These are phyloP conservation scores for Aelia acuminata DNA, from an alignment of 2,888 invertebrate genomes.

Conservation along the genomic window DNA sequence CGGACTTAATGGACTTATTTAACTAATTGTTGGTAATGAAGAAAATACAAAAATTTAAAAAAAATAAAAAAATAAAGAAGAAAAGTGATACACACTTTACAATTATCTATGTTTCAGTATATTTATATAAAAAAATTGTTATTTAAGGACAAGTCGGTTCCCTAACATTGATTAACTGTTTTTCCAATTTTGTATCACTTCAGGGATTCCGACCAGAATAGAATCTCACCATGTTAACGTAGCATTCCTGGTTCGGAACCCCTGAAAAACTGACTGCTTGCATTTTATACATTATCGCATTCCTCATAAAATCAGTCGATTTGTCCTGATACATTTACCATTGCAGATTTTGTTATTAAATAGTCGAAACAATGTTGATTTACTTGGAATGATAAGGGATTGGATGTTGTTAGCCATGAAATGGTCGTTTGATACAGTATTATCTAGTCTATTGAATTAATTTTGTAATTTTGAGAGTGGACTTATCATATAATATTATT, in stretches of 20 bases:
- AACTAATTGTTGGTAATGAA: slow-evolving; percentile 59
- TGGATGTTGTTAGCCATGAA: slow-evolving; percentile 57
- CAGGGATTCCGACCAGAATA: slow-evolving; percentile 22
- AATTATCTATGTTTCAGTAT: slow-evolving; percentile 39
- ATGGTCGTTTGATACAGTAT: slow-evolving; percentile 64
- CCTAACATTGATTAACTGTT: slow-evolving; percentile 20
- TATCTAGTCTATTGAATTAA: slow-evolving; percentile 65
- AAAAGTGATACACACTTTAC: slow-evolving; percentile 23
- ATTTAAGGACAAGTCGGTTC: neutral
- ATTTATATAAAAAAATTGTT: neutral
- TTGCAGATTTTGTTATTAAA: slow-evolving; percentile 5
- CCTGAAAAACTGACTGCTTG: slow-evolving; percentile 37
- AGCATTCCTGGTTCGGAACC: slow-evolving; percentile 59
- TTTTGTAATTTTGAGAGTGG: slow-evolving; percentile 61
- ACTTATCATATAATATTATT: slow-evolving; percentile 50
- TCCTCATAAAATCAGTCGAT: slow-evolving; percentile 36
- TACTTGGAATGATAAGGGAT: slow-evolving; percentile 51
- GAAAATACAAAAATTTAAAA: slow-evolving; percentile 26
- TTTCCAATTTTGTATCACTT: slow-evolving; percentile 18
- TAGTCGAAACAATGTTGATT: slow-evolving; percentile 46
- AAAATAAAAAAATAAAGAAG: slow-evolving; percentile 24
- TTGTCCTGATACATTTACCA: slow-evolving; percentile 10
- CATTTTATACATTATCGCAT: slow-evolving; percentile 46
- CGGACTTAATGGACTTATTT: slow-evolving; percentile 60
- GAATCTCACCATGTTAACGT: slow-evolving; percentile 57